phyloP scores from a whole-genome alignment of 2,888 invertebrate genomes.

The Dicranocentrus wangi region DNA sequence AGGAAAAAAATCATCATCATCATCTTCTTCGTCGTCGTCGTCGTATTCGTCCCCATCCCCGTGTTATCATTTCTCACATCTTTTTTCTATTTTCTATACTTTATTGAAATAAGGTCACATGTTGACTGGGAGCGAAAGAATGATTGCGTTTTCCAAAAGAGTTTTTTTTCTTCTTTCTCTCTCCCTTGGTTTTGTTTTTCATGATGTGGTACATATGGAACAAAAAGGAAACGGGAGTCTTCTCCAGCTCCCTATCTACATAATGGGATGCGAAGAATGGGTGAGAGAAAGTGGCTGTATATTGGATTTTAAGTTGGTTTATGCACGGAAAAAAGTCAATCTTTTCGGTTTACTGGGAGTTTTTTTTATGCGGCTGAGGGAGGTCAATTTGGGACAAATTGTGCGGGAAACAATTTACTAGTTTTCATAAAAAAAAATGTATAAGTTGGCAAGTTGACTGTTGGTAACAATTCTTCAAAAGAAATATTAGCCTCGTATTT shows the following conservation, averaged over 20 bases:
- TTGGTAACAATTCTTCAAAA: too few species aligned
- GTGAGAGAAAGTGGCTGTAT: not conserved
- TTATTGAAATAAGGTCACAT: conserved; percentile 63
- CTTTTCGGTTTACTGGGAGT: too few species aligned
- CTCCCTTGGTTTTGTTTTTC: too few species aligned
- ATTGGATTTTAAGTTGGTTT: conserved; percentile 1
- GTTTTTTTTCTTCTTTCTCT: too few species aligned
- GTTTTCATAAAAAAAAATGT: too few species aligned
- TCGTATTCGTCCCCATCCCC: conserved; percentile 16
- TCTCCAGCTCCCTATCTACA: too few species aligned
- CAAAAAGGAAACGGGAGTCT: too few species aligned
- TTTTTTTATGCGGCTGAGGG: too few species aligned
- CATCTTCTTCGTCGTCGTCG: conserved; percentile 1
- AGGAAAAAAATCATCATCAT: conserved; percentile 17
- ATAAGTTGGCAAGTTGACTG: too few species aligned
- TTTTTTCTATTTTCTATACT: conserved; percentile 44
- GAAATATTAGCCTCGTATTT: too few species aligned
- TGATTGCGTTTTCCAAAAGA: conserved; percentile 36
- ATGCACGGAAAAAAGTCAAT: not conserved
- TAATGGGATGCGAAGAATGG: not conserved
- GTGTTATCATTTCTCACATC: conserved; percentile 50
- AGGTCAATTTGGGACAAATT: conserved; percentile 34
- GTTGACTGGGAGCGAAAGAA: conserved; percentile 37
- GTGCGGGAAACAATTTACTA: too few species aligned
- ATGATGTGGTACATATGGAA: too few species aligned